Percentiles rank a stretch among this genome's conserved stretches.
phyloP scores from a whole-genome alignment of 2,797 vertebrate genomes.

The Ibycter americanus region DNA sequence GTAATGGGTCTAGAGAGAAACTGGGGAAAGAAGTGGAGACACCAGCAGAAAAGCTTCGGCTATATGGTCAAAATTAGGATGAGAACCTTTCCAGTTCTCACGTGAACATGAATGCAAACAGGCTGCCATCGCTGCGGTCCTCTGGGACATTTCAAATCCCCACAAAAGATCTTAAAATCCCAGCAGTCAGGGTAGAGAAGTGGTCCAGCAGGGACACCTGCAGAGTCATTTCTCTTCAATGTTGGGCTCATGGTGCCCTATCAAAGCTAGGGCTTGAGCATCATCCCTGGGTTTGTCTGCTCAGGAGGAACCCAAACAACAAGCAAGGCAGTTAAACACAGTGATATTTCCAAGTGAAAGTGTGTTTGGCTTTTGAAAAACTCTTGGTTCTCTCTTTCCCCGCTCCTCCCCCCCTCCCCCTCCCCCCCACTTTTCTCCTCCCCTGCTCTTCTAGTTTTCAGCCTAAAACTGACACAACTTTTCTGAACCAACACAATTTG shows the following conservation, averaged over 20 bases:
- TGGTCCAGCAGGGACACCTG: neutral
- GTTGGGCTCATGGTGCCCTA: neutral
- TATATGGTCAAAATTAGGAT: neutral
- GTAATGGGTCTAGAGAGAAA: neutral
- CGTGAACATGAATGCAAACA: neutral
- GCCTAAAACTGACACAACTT: neutral
- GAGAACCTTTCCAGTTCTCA: neutral
- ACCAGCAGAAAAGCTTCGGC: neutral
- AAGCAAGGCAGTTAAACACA: neutral
- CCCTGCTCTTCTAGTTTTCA: neutral
- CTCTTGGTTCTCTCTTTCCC: neutral
- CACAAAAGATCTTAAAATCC: neutral
- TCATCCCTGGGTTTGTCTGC: neutral
- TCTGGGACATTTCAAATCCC: neutral
- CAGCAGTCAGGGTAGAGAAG: neutral
- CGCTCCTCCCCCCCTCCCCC: too few species aligned
- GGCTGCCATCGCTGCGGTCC: neutral
- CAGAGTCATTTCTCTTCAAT: neutral
- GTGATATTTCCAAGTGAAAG: neutral
- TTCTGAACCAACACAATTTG: neutral
- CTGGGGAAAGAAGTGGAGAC: neutral
- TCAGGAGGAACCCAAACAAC: neutral
- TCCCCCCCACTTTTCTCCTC: fast-evolving
- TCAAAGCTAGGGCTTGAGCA: neutral
- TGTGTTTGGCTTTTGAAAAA: neutral